phyloP scores from a whole-genome alignment of 2,888 invertebrate species.

The Euzophera pinguis region DNA sequence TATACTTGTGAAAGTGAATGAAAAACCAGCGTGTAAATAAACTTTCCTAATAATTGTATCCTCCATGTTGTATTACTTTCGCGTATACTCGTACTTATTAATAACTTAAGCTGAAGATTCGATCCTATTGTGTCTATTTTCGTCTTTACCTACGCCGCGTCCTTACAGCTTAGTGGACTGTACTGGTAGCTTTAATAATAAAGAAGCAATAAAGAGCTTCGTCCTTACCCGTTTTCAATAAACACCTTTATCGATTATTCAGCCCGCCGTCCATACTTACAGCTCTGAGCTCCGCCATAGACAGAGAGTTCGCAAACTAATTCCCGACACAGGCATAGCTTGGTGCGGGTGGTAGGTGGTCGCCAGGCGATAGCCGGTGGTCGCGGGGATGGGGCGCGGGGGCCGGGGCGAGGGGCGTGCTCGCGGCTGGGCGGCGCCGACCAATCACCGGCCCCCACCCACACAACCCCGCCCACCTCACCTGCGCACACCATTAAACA shows the following conservation, averaged over 20 bases:
- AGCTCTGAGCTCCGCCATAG: constrained; percentile 75
- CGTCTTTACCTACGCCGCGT: neutral
- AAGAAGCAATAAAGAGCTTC: constrained; percentile 76
- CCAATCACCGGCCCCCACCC: constrained; percentile 72
- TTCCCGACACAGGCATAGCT: constrained; percentile 79
- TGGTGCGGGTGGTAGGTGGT: constrained; percentile 72
- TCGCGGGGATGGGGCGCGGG: constrained; percentile 48
- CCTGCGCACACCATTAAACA: constrained; percentile 77
- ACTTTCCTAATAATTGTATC: too few relatives aligned
- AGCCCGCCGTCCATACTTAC: constrained; percentile 77
- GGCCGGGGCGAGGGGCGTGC: constrained; percentile 54
- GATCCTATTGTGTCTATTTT: neutral
- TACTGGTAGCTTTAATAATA: constrained; percentile 65
- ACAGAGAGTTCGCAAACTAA: constrained; percentile 80
- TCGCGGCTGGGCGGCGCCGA: constrained; percentile 71
- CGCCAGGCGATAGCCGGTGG: constrained; percentile 71
- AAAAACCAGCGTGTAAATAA: too few relatives aligned
- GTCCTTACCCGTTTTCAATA: constrained; percentile 78
- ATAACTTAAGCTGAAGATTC: neutral
- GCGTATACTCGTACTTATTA: too few relatives aligned
- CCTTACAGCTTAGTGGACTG: constrained; percentile 24
- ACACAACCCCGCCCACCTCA: constrained; percentile 74
- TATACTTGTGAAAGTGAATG: too few relatives aligned
- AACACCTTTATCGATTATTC: constrained; percentile 81
- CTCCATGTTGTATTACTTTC: too few relatives aligned